Evolutionary conservation across 2,797 vertebrate species (phyloP), one percentile per base, ranked within the genome.

Genomic region (Rhabdomys pumilio): DNA sequence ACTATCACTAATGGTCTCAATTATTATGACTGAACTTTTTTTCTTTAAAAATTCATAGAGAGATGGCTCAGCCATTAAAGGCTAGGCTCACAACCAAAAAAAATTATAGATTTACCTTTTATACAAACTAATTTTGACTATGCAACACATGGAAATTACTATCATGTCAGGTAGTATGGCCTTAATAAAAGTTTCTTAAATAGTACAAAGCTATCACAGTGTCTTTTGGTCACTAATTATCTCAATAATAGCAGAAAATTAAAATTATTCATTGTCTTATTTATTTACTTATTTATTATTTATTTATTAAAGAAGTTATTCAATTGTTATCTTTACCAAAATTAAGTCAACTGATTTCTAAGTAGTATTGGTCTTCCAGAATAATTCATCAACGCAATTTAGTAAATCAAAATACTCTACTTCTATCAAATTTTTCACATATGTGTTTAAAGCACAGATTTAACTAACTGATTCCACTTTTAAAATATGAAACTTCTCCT

Each of bases 111-210:
- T 65, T 69, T 85, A 24, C 31, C 47, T 69, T 50, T n/a, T 93
- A 55, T 65, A 65, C 19, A 87, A 73, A 79, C 44, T 77, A 50
- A 63, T 83, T 89, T 63, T 72, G 3, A 0, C 3, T 29, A 80
- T 10, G 8, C 17, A 34, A 81, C 13, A 59, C 55, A 38, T 19
- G 22, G 1, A 90, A 82, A 38, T 79, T 59, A 79, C 26, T 7
- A 14, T 65, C 14, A 1, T 38, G 83, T 63, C 20, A 55, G 34
- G 20, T 89, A 7, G 29, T 14, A 3, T 26, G 11, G 2, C 2
- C 50, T 76, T 89, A 93, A 86, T 92, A 90, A 79, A 89, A 94
- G 41, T 57, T 79, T 94, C 80, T 83, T n/a, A 63, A 12, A 82
- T 94, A 88, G 8, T 44, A 29, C 41, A 91, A 89, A 91, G 73